Conservation (phyloP, 2,797 vertebrate genomes). For the Emydoidea blandingii region DNA sequence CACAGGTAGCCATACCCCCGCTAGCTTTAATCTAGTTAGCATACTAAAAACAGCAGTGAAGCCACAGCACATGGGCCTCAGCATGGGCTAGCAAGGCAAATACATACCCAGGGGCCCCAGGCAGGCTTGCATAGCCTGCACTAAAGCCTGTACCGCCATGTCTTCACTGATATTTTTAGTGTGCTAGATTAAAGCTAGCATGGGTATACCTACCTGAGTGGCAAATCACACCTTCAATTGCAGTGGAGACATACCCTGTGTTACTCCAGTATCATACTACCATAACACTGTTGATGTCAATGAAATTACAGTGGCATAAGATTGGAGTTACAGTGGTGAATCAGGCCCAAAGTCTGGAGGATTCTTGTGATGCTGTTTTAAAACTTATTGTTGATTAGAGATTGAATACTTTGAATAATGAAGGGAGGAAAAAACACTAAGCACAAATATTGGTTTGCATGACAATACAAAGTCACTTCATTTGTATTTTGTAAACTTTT, state of each 20-base stretch:
- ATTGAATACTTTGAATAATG: not conserved
- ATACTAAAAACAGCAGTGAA: not conserved
- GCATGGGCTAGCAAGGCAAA: not conserved
- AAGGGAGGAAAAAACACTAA: not conserved
- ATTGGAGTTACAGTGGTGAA: not conserved
- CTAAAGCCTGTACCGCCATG: not conserved
- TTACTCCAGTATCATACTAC: not conserved
- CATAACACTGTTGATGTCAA: not conserved
- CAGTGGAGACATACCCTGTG: not conserved
- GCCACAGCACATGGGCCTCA: not conserved
- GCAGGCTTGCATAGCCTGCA: not conserved
- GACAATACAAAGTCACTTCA: not conserved
- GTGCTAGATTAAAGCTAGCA: not conserved
- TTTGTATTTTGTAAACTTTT: not conserved
- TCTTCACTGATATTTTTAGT: not conserved
- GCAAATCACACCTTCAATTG: not conserved
- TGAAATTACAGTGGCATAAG: not conserved
- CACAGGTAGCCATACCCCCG: not conserved
- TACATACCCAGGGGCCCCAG: not conserved
- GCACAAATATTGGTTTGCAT: not conserved
- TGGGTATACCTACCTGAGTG: not conserved
- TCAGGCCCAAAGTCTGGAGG: not conserved
- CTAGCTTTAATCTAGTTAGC: not conserved
- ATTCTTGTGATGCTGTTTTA: not conserved
- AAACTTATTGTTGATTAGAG: not conserved